Conservation (phyloP, 2,888 invertebrate species). For the Poecilobothrus nobilitatus region DNA sequence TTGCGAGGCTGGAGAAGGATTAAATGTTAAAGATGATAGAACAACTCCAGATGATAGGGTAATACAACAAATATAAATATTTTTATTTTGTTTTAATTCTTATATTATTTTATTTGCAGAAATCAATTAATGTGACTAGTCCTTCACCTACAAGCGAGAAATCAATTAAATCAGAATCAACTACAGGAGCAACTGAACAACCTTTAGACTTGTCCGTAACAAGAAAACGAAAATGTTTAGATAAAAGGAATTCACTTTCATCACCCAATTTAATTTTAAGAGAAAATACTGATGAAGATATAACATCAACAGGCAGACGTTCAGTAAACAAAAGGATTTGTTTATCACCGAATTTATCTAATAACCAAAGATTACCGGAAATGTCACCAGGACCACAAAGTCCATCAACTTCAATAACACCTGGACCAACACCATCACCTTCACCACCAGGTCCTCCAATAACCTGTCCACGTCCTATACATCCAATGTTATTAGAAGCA, state of each 20-base stretch:
- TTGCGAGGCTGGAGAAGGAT: conserved; percentile 42
- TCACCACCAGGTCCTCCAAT: conserved; percentile 43
- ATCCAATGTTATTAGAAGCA: conserved; percentile 67
- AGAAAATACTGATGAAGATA: conserved; percentile 11
- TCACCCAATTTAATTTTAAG: conserved; percentile 9
- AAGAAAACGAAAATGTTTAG: conserved; percentile 45
- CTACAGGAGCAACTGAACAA: conserved; percentile 49
- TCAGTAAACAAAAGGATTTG: conserved; percentile 13
- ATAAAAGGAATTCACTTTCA: conserved; percentile 14
- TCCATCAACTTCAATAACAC: conserved; percentile 38
- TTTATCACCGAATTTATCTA: conserved; percentile 10
- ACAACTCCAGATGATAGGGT: conserved; percentile 41
- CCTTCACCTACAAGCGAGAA: conserved; percentile 31
- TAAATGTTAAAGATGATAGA: conserved; percentile 31
- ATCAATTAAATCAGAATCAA: conserved; percentile 21
- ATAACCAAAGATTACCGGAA: neutral
- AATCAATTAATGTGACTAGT: conserved; percentile 39
- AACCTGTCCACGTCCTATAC: conserved; percentile 75
- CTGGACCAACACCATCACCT: conserved; percentile 42
- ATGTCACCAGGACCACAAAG: conserved; percentile 23
- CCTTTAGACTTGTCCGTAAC: conserved; percentile 67
- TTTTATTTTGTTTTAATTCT: neutral
- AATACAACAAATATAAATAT: conserved; percentile 16
- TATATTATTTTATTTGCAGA: conserved; percentile 27
- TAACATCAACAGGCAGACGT: conserved; percentile 14